phyloP scores from a whole-genome alignment of 1,140 invertebrate species.

The Olivierus martensii region DNA sequence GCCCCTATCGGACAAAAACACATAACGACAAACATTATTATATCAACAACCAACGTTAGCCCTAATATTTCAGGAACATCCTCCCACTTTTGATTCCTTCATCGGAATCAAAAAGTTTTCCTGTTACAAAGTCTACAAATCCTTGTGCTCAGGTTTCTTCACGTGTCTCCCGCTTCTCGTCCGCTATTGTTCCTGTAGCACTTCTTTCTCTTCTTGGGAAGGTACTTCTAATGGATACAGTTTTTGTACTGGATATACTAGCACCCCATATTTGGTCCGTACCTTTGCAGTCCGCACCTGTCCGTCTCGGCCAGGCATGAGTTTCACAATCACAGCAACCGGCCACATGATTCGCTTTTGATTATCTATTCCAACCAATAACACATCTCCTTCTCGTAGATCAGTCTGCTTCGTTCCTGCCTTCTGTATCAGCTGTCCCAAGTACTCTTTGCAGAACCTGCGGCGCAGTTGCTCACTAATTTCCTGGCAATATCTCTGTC shows the following conservation, averaged over 20 bases:
- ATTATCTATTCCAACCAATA: not conserved
- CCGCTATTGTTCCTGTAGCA: no score
- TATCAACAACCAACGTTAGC: no score
- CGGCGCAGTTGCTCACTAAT: not conserved
- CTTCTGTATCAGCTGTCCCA: slow-evolving; percentile 2
- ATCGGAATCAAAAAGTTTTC: no score
- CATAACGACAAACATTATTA: no score
- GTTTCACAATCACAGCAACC: not conserved
- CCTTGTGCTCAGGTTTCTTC: no score
- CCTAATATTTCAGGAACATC: no score
- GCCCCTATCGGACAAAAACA: no score
- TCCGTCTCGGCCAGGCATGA: not conserved
- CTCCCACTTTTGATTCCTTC: no score
- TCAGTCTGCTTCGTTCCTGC: not conserved
- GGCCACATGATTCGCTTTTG: slow-evolving; percentile 2
- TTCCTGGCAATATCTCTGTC: not conserved
- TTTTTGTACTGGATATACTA: slow-evolving; percentile 19
- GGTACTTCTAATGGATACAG: slow-evolving; percentile 16
- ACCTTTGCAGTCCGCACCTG: slow-evolving; percentile 18
- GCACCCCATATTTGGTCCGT: slow-evolving; percentile 15
- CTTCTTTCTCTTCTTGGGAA: not conserved
- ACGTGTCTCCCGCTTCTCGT: no score
- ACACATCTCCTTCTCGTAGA: not conserved
- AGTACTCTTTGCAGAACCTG: not conserved
- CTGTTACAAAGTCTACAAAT: no score